These are phyloP conservation scores for Lordiphosa stackelbergi DNA, from an alignment of 1,140 invertebrate genomes.

Conservation along the genomic window DNA sequence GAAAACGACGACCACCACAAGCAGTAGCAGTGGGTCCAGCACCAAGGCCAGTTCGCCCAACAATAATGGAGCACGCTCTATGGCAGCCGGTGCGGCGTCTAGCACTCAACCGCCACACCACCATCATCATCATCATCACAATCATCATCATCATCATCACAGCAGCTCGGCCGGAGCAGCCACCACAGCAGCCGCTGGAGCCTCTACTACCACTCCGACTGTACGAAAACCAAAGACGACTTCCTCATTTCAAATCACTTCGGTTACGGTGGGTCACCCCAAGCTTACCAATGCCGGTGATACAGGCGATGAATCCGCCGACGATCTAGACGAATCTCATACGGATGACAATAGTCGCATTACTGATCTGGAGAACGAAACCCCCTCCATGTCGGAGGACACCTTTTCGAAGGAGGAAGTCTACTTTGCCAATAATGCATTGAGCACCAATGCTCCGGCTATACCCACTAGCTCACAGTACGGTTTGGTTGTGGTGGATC, in stretches of 20 bases:
- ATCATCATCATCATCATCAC: constrained; percentile 41
- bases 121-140: constrained; percentile 24
- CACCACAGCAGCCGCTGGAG: constrained; percentile 2
- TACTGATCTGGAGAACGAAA: constrained; percentile 90
- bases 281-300: constrained; percentile 81
- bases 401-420: constrained; percentile 90
- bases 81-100: constrained; percentile 20
- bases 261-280: constrained; percentile 84
- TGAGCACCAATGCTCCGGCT: constrained; percentile 87
- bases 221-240: constrained; percentile 78
- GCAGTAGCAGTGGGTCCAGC: constrained; percentile 27
- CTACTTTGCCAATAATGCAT: constrained; percentile 85
- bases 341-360: constrained; percentile 90
- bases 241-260: constrained; percentile 95
- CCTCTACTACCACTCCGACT: constrained; percentile 2
- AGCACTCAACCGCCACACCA: constrained; percentile 26
- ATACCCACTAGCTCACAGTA: constrained; percentile 91
- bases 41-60: constrained; percentile 68
- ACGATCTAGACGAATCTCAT: constrained; percentile 95
- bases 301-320: constrained; percentile 93
- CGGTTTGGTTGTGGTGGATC: constrained; percentile 87
- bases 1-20: constrained; percentile 56
- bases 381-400: constrained; percentile 90
- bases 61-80: constrained; percentile 53
- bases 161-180: constrained; percentile 19